phyloP scores from a whole-genome alignment of 2,797 vertebrate genomes.

The Hippocampus kuda region DNA sequence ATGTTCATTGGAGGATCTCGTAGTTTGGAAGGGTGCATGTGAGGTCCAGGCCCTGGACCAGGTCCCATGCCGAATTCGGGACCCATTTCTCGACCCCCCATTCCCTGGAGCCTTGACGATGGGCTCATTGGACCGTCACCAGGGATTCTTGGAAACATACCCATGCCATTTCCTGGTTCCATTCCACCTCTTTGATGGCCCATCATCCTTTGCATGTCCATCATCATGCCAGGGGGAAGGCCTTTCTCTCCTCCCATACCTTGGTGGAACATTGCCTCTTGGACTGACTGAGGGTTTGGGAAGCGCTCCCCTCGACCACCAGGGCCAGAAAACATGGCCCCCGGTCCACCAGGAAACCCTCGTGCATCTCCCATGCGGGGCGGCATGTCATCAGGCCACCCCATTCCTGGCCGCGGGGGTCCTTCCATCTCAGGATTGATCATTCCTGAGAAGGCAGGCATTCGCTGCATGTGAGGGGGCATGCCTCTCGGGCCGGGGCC shows the following conservation, averaged over 20 bases:
- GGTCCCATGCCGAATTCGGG: constrained; percentile 88
- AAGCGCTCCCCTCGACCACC: constrained; percentile 92
- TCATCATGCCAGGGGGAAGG: constrained; percentile 85
- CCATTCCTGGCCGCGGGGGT: constrained; percentile 87
- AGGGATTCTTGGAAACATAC: constrained; percentile 91
- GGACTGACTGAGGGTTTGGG: constrained; percentile 87
- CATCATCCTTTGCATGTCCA: constrained; percentile 94
- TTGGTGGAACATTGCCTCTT: constrained; percentile 94
- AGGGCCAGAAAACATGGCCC: constrained; percentile 83
- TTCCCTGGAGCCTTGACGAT: constrained; percentile 84
- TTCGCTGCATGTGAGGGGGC: constrained; percentile 88
- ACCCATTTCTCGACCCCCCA: constrained; percentile 82
- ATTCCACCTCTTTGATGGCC: constrained; percentile 83
- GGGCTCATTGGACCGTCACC: constrained; percentile 94
- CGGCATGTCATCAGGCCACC: constrained; percentile 94
- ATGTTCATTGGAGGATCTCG: constrained; percentile 82
- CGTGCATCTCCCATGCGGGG: constrained; percentile 87
- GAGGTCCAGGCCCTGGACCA: constrained; percentile 77
- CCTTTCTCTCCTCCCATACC: constrained; percentile 92
- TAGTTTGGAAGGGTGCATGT: constrained; percentile 88
- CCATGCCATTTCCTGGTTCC: constrained; percentile 83
- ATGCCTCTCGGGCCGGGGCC: constrained; percentile 78
- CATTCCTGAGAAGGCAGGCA: constrained; percentile 92
- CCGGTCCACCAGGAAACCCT: constrained; percentile 81
- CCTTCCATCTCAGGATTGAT: constrained; percentile 96